Base-by-base conservation (phyloP, 2,888 invertebrate species). In the Gryllus longicercus region DNA sequence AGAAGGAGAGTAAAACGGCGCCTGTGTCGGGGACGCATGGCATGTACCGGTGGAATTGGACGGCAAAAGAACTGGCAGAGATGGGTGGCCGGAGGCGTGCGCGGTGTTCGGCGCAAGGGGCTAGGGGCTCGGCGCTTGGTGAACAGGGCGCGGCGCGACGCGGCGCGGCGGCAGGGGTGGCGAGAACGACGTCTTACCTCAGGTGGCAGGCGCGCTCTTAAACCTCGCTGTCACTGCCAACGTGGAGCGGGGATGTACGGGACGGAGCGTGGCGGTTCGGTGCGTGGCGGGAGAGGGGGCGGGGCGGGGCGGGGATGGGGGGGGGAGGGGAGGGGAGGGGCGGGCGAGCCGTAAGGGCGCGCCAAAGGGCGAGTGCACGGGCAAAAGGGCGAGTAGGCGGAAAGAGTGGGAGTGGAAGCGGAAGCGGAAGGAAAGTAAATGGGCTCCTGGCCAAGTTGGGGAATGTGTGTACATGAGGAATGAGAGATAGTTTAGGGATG, bases 151-250 rank as follows among this genome's bases (percentile, higher is more conserved):
- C 12, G 63, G n/a, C 63, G 63, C 3, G 63, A 1, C 63, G n/a
- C 1, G 63, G 8, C 16, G 63, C 5, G 63, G 14, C n/a, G 16
- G 63, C 63, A n/a, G 63, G n/a, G 63, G 63, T 8, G 63, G n/a
- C 63, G 16, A n/a, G n/a, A 63, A 63, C 16, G 63, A 63, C 63
- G 14, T 63, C 16, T 63, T n/a, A n/a, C 63, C 8, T 63, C 63
- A n/a, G 63, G 63, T 63, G 63, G 63, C 63, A 63, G 63, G 63
- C 63, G 63, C 63, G 63, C 63, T 63, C n/a, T n/a, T 63, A 63
- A 63, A 14, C 63, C 63, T 18, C 63, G 63, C 63, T 63, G 63
- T 63, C 63, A 63, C 14, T 14, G 63, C 63, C 63, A 16, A 63
- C 63, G 10, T 14, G 16, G 63, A 63, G 63, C 38, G 38, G 38